Base-by-base conservation (phyloP, 2,797 vertebrate genomes). In the Sebastes diaconus region DNA sequence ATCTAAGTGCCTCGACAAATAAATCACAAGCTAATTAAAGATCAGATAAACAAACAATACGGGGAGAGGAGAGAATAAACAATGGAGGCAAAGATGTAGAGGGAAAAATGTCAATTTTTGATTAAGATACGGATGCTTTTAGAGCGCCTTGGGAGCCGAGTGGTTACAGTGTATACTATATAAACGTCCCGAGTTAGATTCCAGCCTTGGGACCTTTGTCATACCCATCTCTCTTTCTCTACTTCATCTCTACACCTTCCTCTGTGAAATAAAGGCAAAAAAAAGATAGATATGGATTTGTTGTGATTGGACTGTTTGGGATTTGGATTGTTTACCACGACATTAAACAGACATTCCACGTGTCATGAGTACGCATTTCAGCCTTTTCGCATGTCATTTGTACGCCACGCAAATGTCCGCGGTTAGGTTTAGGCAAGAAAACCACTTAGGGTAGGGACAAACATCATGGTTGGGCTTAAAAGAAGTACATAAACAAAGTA, bases 1-100 rank as follows among this genome's bases (percentile, higher is more conserved):
- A 24, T 4, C n/a, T 3, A 81, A 54, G 34, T 60, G 22, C 3
- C 6, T 16, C 9, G 13, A 59, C 12, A 10, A 46, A 65, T 7
- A 72, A 50, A 68, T 55, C 18, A 57, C 32, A 36, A 36, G 18
- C 9, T 36, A 65, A 59, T 69, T 70, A 50, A 22, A 18, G 59
- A 69, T 27, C 10, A 27, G 57, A 60, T n/a, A 27, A 55, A 65
- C 58, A 68, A 71, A 68, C 29, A 39, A 6, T n/a, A 9, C 18
- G 3, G 8, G 24, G 13, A 61, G 18, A 39, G 57, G 7, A 29
- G 65, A 59, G 20, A 58, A 42, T 20, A 32, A 46, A 72, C 7
- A 75, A n/a, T 68, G 20, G 22, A 57, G 36, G 16, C 5, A 36
- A 16, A 32, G 30, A n/a, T 20, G 13, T 34, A 1, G 24, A 6